phyloP scores from a whole-genome alignment of 2,888 invertebrate genomes.

The Neoascia interrupta region DNA sequence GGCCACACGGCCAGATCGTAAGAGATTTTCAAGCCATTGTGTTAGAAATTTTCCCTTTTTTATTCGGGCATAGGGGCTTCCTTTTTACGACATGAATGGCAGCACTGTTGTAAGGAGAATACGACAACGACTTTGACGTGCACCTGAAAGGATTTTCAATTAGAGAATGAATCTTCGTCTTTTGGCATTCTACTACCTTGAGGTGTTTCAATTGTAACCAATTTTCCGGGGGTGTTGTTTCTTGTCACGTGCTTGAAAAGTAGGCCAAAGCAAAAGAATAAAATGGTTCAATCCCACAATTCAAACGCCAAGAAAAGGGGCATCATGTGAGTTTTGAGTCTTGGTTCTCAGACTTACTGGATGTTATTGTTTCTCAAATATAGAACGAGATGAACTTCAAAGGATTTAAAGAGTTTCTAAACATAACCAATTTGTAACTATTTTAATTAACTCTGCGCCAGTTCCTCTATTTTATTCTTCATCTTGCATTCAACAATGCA shows the following conservation, averaged over 20 bases:
- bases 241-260: constrained; percentile 45
- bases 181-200: constrained; percentile 47
- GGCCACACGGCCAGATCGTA: constrained; percentile 56
- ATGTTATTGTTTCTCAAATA: no score
- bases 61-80: background rate
- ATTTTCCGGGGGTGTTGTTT: constrained; percentile 56
- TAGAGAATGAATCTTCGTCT: constrained; percentile 65
- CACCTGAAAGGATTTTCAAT: constrained; percentile 68
- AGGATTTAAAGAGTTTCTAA: no score
- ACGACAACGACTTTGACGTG: constrained; percentile 34
- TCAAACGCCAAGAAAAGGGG: no score
- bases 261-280: no score
- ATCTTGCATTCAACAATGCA: no score
- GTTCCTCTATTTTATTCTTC: no score
- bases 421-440: no score
- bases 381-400: no score
- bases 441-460: no score
- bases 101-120: constrained; percentile 46
- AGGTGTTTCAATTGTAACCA: constrained; percentile 63
- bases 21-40: constrained; percentile 63
- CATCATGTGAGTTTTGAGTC: no score
- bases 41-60: constrained; percentile 40
- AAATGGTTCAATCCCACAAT: no score
- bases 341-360: no score
- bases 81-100: constrained; percentile 60